Conservation (phyloP, 2,888 invertebrate species). For the Parnassius smintheus region DNA sequence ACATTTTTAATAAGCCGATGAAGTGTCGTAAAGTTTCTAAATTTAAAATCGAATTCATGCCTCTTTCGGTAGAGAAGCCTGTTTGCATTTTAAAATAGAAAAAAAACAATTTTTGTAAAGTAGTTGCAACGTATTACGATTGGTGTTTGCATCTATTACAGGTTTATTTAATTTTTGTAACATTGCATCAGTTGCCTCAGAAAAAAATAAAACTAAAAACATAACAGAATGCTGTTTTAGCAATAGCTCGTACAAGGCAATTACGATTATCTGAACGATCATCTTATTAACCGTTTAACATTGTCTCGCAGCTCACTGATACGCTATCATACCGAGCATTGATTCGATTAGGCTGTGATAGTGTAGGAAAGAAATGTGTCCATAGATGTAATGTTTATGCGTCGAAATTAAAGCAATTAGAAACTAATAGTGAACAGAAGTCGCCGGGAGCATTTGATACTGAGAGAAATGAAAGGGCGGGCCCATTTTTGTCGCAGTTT, state of each 20-base stretch:
- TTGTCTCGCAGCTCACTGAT: conserved; percentile 5
- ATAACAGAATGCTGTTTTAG: conserved; percentile 2
- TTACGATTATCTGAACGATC: conserved; percentile 6
- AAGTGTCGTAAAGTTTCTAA: conserved; percentile 10
- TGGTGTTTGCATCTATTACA: too few species aligned
- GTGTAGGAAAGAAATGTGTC: neutral
- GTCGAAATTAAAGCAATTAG: neutral
- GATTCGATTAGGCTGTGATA: conserved; percentile 6
- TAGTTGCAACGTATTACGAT: too few species aligned
- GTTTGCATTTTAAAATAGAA: too few species aligned
- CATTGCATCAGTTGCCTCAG: neutral
- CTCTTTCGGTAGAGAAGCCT: neutral
- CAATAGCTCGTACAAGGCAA: conserved; percentile 7
- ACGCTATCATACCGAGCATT: neutral
- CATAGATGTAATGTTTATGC: neutral
- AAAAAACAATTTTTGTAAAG: too few species aligned
- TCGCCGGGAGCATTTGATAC: neutral
- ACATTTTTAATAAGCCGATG: neutral
- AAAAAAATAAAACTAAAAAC: neutral
- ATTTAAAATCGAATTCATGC: conserved; percentile 2
- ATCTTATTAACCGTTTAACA: conserved; percentile 8
- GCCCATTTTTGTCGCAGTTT: too few species aligned
- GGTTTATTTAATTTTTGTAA: too few species aligned
- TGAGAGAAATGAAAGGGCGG: too few species aligned
- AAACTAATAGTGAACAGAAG: conserved; percentile 10